These are phyloP conservation scores for Empis stercorea DNA, from an alignment of 2,888 invertebrate species.

Conservation along the genomic window DNA sequence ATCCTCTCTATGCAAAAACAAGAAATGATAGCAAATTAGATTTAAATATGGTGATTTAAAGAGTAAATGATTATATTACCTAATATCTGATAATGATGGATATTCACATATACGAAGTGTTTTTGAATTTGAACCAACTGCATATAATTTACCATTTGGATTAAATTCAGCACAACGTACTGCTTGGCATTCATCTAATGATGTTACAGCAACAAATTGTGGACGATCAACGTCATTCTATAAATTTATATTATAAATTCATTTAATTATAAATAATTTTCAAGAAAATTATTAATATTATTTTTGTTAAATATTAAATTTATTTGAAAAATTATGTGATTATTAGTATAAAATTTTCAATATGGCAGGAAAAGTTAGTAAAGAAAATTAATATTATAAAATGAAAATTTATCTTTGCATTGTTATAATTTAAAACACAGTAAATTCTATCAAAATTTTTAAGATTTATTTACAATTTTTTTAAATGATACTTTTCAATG, in stretches of 20 bases:
- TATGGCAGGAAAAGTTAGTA: no score
- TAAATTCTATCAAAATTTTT: no score
- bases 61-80: conserved; percentile 39
- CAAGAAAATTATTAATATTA: neutral
- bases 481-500: no score
- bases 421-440: no score
- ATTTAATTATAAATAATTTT: neutral
- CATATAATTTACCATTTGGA: conserved; percentile 81
- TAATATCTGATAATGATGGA: conserved; percentile 71
- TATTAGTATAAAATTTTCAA: no score
- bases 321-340: no score
- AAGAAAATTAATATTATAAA: no score
- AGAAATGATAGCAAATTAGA: neutral
- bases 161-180: conserved; percentile 92
- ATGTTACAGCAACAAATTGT: conserved; percentile 73
- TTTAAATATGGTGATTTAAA: no score
- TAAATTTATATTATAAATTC: neutral
- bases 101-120: conserved; percentile 85
- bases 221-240: conserved; percentile 37
- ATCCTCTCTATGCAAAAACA: conserved; percentile 47
- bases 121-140: conserved; percentile 92
- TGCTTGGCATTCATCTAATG: conserved; percentile 86
- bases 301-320: no score
- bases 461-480: no score
- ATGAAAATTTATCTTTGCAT: no score